Conservation (phyloP, 2,888 invertebrate species). For the Pomacea canaliculata region DNA sequence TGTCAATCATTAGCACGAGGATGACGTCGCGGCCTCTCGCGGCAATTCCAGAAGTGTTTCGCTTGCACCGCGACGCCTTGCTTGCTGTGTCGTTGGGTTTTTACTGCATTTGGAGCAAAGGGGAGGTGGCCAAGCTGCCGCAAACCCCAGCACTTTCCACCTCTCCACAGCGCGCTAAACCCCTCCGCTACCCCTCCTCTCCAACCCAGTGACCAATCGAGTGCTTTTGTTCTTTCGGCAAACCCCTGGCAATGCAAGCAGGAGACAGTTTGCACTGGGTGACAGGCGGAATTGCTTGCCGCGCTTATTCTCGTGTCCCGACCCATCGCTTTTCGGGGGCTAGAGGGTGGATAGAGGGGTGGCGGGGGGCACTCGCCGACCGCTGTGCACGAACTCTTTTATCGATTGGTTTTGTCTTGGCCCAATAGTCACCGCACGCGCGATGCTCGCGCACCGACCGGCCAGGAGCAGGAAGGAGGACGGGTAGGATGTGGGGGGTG, state of each 20-base stretch:
- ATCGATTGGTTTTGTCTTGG: too few species aligned
- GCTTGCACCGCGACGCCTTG: too few species aligned
- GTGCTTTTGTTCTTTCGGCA: constrained; percentile 2
- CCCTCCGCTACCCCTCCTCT: background rate
- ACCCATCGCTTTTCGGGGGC: background rate
- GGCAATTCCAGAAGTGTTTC: too few species aligned
- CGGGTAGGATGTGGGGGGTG: too few species aligned
- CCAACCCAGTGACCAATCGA: constrained; percentile 3
- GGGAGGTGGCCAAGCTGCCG: background rate
- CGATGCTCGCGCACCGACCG: too few species aligned
- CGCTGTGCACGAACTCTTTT: background rate
- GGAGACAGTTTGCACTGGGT: constrained; percentile 2
- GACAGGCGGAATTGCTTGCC: background rate
- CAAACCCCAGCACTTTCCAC: background rate
- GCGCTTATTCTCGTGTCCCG: background rate
- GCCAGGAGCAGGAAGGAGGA: too few species aligned
- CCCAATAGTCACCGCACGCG: too few species aligned
- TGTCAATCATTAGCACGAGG: too few species aligned
- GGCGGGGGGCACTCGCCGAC: background rate
- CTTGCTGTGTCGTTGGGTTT: too few species aligned
- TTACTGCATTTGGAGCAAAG: too few species aligned
- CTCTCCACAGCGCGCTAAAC: background rate
- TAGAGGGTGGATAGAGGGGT: background rate
- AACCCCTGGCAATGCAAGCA: background rate
- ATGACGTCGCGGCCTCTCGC: too few species aligned